phyloP scores from a whole-genome alignment of 2,797 vertebrate genomes.

The Cryptoblepharus egeriae region DNA sequence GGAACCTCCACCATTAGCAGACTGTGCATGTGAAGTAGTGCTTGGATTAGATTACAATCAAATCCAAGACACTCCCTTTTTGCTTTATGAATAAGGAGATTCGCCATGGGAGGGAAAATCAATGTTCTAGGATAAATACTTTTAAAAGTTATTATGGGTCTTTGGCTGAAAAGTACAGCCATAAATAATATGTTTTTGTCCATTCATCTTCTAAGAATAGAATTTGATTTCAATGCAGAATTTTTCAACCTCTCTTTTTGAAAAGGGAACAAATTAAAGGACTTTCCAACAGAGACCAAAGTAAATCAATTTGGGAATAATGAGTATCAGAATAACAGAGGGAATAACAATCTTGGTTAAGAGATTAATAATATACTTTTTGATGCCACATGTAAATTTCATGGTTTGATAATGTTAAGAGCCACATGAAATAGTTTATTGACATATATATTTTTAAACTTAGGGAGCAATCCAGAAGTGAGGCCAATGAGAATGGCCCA shows the following conservation, averaged over 20 bases:
- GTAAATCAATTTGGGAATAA: constrained; percentile 7
- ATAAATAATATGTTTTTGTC: constrained; percentile 10
- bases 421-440: too few species aligned
- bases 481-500: too few species aligned
- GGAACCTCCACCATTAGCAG: constrained; percentile 8
- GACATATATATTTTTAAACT: too few species aligned
- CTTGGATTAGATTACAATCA: neutral
- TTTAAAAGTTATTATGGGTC: constrained; percentile 19
- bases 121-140: constrained; percentile 26
- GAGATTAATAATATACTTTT: neutral
- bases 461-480: too few species aligned
- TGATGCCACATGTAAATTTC: neutral
- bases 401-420: too few species aligned
- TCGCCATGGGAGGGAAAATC: neutral
- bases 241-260: constrained; percentile 17
- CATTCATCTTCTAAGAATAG: constrained; percentile 16
- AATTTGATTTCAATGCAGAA: constrained; percentile 18
- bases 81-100: constrained; percentile 9
- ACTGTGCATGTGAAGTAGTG: neutral
- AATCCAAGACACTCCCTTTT: neutral
- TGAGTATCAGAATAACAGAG: neutral
- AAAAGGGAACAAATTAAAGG: neutral
- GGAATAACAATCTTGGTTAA: neutral
- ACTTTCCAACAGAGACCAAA: neutral
- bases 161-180: constrained; percentile 12